These are phyloP conservation scores for Gadus macrocephalus DNA, from an alignment of 2,113 vertebrate species.

Conservation along the genomic window DNA sequence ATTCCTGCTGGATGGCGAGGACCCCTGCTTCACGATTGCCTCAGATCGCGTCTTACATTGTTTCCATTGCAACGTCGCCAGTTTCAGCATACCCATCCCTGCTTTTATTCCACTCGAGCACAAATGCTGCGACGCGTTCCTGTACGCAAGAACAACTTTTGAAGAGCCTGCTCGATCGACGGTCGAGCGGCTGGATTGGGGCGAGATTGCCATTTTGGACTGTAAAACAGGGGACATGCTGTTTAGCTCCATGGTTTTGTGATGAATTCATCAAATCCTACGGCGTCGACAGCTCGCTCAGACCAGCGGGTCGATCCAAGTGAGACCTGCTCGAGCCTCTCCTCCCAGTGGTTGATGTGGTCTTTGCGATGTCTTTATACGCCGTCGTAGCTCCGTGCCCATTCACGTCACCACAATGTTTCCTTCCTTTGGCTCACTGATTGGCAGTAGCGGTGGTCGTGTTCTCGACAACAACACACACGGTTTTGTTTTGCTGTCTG, in stretches of 20 bases:
- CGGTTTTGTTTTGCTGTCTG: constrained; percentile 23
- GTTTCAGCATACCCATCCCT: constrained; percentile 64
- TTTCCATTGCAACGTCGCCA: constrained; percentile 66
- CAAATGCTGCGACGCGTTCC: constrained; percentile 59
- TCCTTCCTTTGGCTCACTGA: constrained; percentile 18
- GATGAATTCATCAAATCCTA: too few species aligned
- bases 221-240: constrained; percentile 21
- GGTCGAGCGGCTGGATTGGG: constrained; percentile 7
- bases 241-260: constrained; percentile 31
- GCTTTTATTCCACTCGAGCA: constrained; percentile 60
- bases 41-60: constrained; percentile 53
- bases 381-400: background rate
- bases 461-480: constrained; percentile 37
- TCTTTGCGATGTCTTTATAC: constrained; percentile 21
- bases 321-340: background rate
- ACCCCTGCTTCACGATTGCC: constrained; percentile 24
- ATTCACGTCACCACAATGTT: constrained; percentile 26
- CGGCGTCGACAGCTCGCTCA: too few species aligned
- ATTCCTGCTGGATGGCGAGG: constrained; percentile 20
- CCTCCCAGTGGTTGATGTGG: background rate
- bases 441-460: constrained; percentile 30
- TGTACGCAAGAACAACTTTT: constrained; percentile 57
- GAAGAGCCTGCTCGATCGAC: constrained; percentile 44
- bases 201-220: constrained; percentile 6
- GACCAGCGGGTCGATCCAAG: background rate